phyloP scores from a whole-genome alignment of 2,113 vertebrate species.

The Ceratotherium simum region DNA sequence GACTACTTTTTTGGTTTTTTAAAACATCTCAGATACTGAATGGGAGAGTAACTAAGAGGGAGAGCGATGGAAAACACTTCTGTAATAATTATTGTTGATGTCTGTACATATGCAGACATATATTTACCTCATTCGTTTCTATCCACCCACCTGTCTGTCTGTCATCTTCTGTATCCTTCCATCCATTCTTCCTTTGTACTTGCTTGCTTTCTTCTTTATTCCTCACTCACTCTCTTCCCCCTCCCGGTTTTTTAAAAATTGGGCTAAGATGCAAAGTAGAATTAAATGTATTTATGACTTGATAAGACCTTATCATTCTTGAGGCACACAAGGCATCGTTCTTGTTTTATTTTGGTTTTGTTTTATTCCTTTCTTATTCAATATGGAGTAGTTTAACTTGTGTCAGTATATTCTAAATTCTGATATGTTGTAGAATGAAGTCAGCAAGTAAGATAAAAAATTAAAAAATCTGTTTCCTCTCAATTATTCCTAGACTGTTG shows the following conservation, averaged over 20 bases:
- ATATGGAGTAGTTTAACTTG: background rate
- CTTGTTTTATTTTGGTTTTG: background rate
- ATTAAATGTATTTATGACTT: background rate
- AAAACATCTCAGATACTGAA: background rate
- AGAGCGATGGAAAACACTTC: background rate
- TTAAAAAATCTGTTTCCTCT: background rate
- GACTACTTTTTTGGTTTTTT: background rate
- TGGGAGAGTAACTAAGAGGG: background rate
- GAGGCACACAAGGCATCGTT: background rate
- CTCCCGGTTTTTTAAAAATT: background rate
- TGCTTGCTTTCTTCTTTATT: background rate
- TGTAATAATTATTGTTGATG: background rate
- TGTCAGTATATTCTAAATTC: background rate
- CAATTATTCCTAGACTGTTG: background rate
- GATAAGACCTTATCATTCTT: background rate
- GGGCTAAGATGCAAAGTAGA: background rate
- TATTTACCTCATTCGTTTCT: background rate
- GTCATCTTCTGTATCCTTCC: background rate
- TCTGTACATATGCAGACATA: background rate
- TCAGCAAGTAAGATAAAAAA: background rate
- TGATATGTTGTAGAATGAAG: background rate
- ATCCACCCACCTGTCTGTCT: too few relatives aligned
- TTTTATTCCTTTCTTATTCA: background rate
- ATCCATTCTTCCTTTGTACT: background rate
- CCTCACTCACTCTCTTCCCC: background rate